A percentile compares a stretch with the other conserved stretches of the same genome.
phyloP scores from a whole-genome alignment of 1,140 invertebrate species.

The Drosophila virilis region DNA sequence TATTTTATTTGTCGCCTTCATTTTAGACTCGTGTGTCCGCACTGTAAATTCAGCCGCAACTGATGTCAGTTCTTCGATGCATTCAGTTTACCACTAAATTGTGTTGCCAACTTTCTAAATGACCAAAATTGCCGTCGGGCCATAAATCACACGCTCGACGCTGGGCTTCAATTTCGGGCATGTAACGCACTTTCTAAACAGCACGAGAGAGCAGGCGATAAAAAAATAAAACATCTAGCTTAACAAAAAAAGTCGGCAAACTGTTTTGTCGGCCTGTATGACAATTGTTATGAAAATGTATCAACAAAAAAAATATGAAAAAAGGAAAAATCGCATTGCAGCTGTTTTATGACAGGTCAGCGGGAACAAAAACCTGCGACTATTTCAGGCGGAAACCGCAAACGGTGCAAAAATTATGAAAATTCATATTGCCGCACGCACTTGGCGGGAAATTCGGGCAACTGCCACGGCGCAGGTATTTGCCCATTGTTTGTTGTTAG shows the following conservation, averaged over 20 bases:
- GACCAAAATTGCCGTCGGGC: constrained; percentile 24
- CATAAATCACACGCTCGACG: constrained; percentile 64
- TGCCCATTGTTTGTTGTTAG: constrained; percentile 7
- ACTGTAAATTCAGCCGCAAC: constrained; percentile 9
- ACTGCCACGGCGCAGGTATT: constrained; percentile 28
- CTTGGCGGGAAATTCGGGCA: constrained; percentile 55
- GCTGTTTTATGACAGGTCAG: constrained; percentile 63
- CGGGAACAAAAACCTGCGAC: constrained; percentile 21
- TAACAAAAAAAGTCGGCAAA: constrained; percentile 46
- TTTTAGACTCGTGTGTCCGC: neutral
- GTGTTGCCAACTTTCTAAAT: constrained; percentile 53
- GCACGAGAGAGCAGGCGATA: constrained; percentile 27
- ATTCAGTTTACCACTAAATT: constrained; percentile 21
- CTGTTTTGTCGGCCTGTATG: constrained; percentile 24
- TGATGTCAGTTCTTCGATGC: constrained; percentile 7
- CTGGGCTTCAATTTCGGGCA: constrained; percentile 42
- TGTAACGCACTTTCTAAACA: constrained; percentile 80
- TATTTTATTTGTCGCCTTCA: neutral
- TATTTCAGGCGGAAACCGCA: constrained; percentile 63
- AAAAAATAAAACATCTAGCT: constrained; percentile 14
- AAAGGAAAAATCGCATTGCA: constrained; percentile 42
- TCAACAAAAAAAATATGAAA: constrained; percentile 25
- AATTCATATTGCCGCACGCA: constrained; percentile 78
- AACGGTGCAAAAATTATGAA: constrained; percentile 80
- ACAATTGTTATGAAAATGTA: constrained; percentile 54